Conservation (phyloP, 2,113 vertebrate genomes). For the Semicossyphus pulcher region DNA sequence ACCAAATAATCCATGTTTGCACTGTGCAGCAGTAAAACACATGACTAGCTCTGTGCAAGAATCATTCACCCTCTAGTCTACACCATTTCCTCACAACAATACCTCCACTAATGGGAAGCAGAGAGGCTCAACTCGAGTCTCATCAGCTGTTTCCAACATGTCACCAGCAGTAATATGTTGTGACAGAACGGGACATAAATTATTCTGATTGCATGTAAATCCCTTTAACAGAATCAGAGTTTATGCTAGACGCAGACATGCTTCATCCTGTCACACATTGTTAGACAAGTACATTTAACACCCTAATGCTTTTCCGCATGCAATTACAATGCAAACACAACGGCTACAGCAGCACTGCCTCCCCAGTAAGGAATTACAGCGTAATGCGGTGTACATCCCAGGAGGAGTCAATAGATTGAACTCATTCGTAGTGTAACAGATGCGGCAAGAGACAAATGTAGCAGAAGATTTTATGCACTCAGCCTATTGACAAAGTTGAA, state of each 20-base stretch:
- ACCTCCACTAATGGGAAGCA: constrained; percentile 32
- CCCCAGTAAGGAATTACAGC: constrained; percentile 30
- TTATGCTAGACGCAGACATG: constrained; percentile 43
- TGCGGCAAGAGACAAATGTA: background rate
- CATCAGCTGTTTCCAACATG: constrained; percentile 54
- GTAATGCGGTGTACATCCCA: constrained; percentile 10
- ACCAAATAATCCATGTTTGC: constrained; percentile 52
- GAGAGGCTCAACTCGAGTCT: constrained; percentile 20
- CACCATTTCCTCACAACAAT: constrained; percentile 48
- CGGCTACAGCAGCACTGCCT: constrained; percentile 1
- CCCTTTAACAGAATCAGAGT: constrained; percentile 59
- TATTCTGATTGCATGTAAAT: constrained; percentile 71
- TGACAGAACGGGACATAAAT: constrained; percentile 59
- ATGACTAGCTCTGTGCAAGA: constrained; percentile 17
- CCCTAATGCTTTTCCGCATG: constrained; percentile 41
- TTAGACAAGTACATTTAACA: constrained; percentile 58
- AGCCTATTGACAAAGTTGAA: background rate
- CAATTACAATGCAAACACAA: constrained; percentile 39
- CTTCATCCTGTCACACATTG: constrained; percentile 62
- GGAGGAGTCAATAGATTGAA: constrained; percentile 16
- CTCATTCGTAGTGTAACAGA: background rate
- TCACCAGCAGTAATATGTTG: constrained; percentile 42
- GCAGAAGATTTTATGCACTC: background rate
- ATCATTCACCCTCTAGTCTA: constrained; percentile 44
- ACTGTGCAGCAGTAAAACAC: constrained; percentile 14